Conservation (phyloP, 1,140 invertebrate genomes). For the Brachystomella parvula region DNA sequence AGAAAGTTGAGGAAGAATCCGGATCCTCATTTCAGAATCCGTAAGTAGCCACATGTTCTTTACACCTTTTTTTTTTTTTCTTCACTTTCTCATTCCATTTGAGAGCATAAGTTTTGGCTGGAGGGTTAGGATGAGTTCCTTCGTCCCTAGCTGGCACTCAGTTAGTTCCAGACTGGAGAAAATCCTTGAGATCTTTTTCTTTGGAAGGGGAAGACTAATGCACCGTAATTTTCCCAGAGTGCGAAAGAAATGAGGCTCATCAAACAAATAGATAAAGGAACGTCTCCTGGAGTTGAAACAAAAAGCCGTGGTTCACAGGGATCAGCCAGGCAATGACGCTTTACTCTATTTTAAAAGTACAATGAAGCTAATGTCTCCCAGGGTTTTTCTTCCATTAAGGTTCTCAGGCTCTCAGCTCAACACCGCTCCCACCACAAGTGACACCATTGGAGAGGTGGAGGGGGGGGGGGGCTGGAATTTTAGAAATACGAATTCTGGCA, state of each 20-base stretch:
- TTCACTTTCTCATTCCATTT: neutral
- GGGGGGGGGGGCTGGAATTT: too few relatives aligned
- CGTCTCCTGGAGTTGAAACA: neutral
- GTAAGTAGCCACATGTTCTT: neutral
- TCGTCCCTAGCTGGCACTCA: neutral
- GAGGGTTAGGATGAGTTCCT: neutral
- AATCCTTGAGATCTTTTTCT: too few relatives aligned
- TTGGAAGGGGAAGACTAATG: constrained; percentile 8
- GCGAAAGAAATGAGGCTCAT: constrained; percentile 12
- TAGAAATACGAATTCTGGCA: too few relatives aligned
- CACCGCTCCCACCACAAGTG: too few relatives aligned
- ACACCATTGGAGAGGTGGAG: too few relatives aligned
- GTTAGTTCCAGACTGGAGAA: neutral
- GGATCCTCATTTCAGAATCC: neutral
- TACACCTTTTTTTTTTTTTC: constrained; percentile 1
- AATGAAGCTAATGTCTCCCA: constrained; percentile 6
- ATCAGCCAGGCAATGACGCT: neutral
- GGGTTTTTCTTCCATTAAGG: neutral
- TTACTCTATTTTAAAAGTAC: constrained; percentile 10
- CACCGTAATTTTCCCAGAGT: constrained; percentile 11
- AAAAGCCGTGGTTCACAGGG: neutral
- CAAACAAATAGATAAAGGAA: constrained; percentile 7
- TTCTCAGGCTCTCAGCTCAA: too few relatives aligned
- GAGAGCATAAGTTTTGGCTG: neutral
- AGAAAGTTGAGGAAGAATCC: neutral